Evolutionary conservation across 1,140 invertebrate species (phyloP), one percentile per base, ranked within the genome.

Genomic region (Heliconius eleuchia): DNA sequence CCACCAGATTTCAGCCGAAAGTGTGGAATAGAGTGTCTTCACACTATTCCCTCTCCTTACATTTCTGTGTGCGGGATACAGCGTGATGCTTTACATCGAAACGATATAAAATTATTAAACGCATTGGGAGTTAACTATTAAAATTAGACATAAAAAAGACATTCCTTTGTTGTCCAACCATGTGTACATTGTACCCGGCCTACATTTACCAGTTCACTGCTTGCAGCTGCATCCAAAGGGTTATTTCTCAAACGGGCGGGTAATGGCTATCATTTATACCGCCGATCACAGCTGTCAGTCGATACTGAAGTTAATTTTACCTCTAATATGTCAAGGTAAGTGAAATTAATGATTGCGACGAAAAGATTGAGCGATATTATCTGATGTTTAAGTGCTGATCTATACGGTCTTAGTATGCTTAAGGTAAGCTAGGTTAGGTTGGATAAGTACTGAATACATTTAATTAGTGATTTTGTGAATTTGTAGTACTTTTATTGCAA

Each of bases 221-320:
- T 71, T 88, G 83, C 86, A 87, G 86, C 85, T 89, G 88, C 88
- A 89, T 82, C 85, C 79, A 85, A 86, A 85, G 82, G 87, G 88
- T 86, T 89, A 89, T 89, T 87, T 89, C 87, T 88, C 87, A 89
- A 88, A 87, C 84, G 83, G 80, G 71, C 74, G 74, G 80, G 81
- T 89, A 88, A 88, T 88, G 80, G 87, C 37, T 71, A 86, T 89
- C 86, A 88, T 89, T 89, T 88, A 87, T 87, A 87, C 83, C 82
- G 46, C 80, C 84, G 83, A 88, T 88, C 83, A 85, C 81, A 81
- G 60, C 85, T 88, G 84, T 86, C 84, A 84, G 86, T 86, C 77
- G 82, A 81, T 80, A 76, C 80, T 83, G 78, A 80, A 85, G 74
- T 82, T 82, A 84, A 85, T 86, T 79, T 83, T 80, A 82, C 76